phyloP scores from a whole-genome alignment of 2,888 invertebrate species.

The Ochropleura plecta region DNA sequence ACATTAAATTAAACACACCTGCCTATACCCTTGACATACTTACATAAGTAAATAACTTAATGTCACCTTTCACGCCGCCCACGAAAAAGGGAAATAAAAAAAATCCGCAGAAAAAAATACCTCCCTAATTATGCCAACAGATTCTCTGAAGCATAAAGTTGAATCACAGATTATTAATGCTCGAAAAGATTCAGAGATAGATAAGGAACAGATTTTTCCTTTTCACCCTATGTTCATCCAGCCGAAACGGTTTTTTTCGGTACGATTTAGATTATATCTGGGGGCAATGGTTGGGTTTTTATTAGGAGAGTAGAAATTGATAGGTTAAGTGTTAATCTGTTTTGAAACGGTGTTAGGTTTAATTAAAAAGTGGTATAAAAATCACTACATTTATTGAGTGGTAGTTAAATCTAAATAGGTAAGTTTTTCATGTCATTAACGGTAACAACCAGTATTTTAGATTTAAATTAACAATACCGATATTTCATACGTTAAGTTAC shows the following conservation, averaged over 20 bases:
- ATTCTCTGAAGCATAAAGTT: conserved; percentile 46
- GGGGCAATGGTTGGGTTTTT: conserved; percentile 26
- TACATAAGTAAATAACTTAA: neutral
- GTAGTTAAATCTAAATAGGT: neutral
- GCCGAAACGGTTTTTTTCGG: conserved; percentile 40
- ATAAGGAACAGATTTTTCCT: conserved; percentile 51
- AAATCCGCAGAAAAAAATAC: conserved; percentile 16
- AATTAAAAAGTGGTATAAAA: neutral
- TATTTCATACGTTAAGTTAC: neutral
- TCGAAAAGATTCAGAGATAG: conserved; percentile 46
- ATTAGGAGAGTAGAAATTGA: neutral
- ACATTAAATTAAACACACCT: neutral
- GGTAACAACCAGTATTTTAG: neutral
- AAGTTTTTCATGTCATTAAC: neutral
- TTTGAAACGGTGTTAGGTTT: neutral
- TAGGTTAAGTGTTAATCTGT: conserved; percentile 15
- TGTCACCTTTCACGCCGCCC: neutral
- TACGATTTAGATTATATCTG: conserved; percentile 47
- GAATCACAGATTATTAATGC: conserved; percentile 59
- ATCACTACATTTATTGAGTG: neutral
- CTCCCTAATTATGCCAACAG: conserved; percentile 48
- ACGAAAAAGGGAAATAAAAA: neutral
- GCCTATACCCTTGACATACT: neutral
- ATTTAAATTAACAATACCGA: neutral
- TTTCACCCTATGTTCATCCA: conserved; percentile 36